These are phyloP conservation scores for Eubasilissa regina DNA, from an alignment of 1,140 invertebrate species.

Conservation along the genomic window DNA sequence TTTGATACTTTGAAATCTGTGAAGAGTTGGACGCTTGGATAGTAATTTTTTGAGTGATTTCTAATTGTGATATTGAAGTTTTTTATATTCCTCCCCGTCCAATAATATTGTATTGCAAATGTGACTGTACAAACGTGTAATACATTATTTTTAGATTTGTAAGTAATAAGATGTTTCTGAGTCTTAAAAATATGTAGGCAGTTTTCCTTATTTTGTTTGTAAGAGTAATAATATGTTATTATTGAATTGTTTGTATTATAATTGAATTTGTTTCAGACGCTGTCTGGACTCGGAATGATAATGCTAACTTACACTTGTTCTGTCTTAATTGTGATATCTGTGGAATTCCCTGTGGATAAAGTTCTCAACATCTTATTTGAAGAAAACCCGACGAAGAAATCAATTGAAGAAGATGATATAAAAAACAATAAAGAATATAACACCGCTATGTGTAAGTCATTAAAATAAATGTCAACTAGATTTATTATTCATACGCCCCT, in stretches of 20 bases:
- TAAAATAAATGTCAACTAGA: too few relatives aligned
- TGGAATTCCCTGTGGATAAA: slow-evolving; percentile 2
- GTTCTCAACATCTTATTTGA: not conserved
- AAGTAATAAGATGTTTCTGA: too few relatives aligned
- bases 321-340: not conserved
- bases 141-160: too few relatives aligned
- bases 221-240: too few relatives aligned
- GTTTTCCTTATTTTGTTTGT: too few relatives aligned
- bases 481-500: too few relatives aligned
- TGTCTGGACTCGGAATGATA: not conserved
- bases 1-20: too few relatives aligned
- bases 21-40: too few relatives aligned
- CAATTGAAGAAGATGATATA: not conserved
- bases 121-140: not conserved
- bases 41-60: too few relatives aligned
- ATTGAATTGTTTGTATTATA: not conserved
- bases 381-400: not conserved
- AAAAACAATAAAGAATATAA: not conserved
- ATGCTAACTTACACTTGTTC: not conserved
- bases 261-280: not conserved
- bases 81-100: not conserved
- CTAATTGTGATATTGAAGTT: too few relatives aligned
- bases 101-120: not conserved
- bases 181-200: too few relatives aligned
- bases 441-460: too few relatives aligned